Evolutionary conservation across 2,888 invertebrate species (phyloP).

Genomic region (Chloroclystis v-ata): DNA sequence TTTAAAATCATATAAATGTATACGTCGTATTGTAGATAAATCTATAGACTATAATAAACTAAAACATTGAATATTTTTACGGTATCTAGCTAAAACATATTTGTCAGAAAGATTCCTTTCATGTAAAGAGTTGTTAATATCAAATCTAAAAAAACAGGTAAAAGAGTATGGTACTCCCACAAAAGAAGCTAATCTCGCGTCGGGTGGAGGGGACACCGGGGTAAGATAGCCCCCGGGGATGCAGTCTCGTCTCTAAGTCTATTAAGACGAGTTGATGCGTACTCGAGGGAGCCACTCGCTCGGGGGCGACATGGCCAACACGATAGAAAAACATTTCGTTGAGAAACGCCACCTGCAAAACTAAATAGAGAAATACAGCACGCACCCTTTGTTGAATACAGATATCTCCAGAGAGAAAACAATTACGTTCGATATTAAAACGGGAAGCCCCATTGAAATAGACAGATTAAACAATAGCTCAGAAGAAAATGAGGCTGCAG

Average conservation of each 20-base stretch:
- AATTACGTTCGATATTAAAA: conserved; percentile 48
- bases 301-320: conserved; percentile 36
- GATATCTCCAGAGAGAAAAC: conserved; percentile 39
- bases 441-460: conserved; percentile 39
- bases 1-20: too few relatives aligned
- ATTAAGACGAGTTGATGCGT: conserved; percentile 68
- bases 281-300: conserved; percentile 51
- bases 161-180: conserved; percentile 47
- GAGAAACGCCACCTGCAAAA: conserved; percentile 61
- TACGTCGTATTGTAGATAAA: too few relatives aligned
- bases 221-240: conserved; percentile 59
- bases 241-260: conserved; percentile 68
- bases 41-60: too few relatives aligned
- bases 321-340: conserved; percentile 65
- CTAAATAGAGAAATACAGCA: conserved; percentile 52
- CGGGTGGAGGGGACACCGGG: conserved; percentile 48
- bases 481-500: conserved; percentile 50
- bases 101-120: too few relatives aligned
- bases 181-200: conserved; percentile 60
- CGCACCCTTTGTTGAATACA: conserved; percentile 38
- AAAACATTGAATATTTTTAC: too few relatives aligned
- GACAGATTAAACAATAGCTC: conserved; percentile 41
- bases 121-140: too few relatives aligned
- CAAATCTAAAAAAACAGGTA: conserved; percentile 43
- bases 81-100: too few relatives aligned